A percentile compares a stretch with the other conserved stretches of the same genome.
These are phyloP conservation scores for Syngnathus acus DNA, from an alignment of 2,797 vertebrate species.

Conservation along the genomic window DNA sequence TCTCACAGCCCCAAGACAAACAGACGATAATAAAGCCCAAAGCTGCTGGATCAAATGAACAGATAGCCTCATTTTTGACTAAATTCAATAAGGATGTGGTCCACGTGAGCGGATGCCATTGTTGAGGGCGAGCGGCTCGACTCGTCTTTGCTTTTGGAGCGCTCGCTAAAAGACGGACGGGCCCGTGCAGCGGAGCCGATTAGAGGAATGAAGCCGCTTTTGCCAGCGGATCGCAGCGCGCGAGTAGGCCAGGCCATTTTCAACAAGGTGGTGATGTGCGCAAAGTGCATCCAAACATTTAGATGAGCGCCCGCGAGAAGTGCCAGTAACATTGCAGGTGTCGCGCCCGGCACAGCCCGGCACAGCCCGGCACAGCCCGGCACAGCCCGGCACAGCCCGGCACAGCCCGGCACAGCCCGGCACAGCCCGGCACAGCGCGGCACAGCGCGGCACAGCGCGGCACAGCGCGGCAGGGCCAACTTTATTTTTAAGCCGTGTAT, in stretches of 20 bases:
- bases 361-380: too few relatives aligned
- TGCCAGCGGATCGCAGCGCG: constrained; percentile 26
- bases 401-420: background rate
- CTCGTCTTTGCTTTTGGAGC: too few relatives aligned
- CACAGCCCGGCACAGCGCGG: background rate
- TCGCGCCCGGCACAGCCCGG: background rate
- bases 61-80: background rate
- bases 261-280: constrained; percentile 3
- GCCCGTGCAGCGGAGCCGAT: constrained; percentile 32
- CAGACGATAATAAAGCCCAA: background rate
- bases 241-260: constrained; percentile 14
- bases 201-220: constrained; percentile 26
- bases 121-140: constrained; percentile 1
- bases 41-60: background rate
- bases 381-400: too few relatives aligned
- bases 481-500: constrained; percentile 58
- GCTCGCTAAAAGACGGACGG: too few relatives aligned
- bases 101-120: background rate
- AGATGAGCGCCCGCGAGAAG: constrained; percentile 16
- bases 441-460: too few relatives aligned
- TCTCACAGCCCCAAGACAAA: background rate
- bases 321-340: constrained; percentile 31
- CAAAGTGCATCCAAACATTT: background rate
- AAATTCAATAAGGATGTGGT: background rate
- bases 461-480: background rate